phyloP scores from a whole-genome alignment of 2,888 invertebrate species.

The Orthonevra nobilis region DNA sequence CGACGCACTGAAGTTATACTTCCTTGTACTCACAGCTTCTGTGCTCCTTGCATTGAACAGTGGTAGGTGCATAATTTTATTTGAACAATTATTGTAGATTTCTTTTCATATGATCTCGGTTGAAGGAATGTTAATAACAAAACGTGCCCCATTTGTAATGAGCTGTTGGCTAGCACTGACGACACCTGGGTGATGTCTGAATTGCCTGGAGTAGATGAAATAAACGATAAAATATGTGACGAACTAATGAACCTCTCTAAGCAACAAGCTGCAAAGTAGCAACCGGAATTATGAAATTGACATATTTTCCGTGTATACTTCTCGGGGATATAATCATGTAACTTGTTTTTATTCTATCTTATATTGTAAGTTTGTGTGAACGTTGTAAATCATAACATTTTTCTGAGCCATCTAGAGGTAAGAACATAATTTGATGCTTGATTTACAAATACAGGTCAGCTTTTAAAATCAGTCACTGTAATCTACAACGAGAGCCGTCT shows the following conservation, averaged over 20 bases:
- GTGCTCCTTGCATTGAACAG: conserved; percentile 86
- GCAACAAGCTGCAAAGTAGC: conserved; percentile 36
- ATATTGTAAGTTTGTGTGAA: no score
- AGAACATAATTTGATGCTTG: no score
- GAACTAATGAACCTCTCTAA: conserved; percentile 75
- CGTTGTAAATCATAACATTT: no score
- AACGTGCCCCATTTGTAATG: conserved; percentile 87
- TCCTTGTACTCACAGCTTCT: conserved; percentile 87
- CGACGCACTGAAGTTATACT: conserved; percentile 85
- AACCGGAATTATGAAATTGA: not conserved
- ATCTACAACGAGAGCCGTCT: no score
- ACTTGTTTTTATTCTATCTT: conserved; percentile 16
- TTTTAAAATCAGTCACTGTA: no score
- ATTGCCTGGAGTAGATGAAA: conserved; percentile 83
- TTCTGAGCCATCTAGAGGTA: no score
- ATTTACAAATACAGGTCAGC: no score
- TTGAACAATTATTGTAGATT: not conserved
- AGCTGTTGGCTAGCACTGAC: conserved; percentile 83
- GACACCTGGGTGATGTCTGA: conserved; percentile 85
- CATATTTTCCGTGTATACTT: not conserved
- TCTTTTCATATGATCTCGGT: conserved; percentile 23
- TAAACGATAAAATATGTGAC: conserved; percentile 81
- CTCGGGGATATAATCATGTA: conserved; percentile 22
- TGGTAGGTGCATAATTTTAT: conserved; percentile 82
- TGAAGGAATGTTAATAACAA: conserved; percentile 85